Evolutionary conservation across 2,888 invertebrate species (phyloP).

Genomic region (Baronia brevicornis): DNA sequence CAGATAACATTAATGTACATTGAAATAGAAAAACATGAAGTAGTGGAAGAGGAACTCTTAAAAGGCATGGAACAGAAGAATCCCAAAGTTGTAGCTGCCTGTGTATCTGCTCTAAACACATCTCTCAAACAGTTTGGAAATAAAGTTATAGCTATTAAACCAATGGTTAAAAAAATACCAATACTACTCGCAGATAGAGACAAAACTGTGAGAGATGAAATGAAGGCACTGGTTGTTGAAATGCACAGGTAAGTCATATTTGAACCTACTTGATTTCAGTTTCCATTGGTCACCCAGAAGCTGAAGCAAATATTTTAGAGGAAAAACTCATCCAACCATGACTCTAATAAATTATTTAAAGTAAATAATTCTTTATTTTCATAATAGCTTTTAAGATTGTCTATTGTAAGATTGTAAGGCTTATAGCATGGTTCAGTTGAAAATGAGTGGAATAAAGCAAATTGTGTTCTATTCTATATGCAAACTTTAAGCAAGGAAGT

Average conservation of each 20-base stretch:
- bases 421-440: too few species aligned
- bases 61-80: conserved; percentile 97
- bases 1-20: conserved; percentile 94
- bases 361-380: too few species aligned
- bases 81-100: conserved; percentile 94
- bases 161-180: conserved; percentile 90
- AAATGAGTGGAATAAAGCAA: too few species aligned
- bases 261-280: too few species aligned
- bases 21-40: conserved; percentile 96
- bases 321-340: too few species aligned
- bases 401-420: too few species aligned
- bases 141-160: conserved; percentile 92
- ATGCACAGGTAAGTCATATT: conserved; percentile 85
- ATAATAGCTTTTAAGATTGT: too few species aligned
- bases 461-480: too few species aligned
- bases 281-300: too few species aligned
- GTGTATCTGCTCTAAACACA: conserved; percentile 82
- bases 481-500: too few species aligned
- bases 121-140: conserved; percentile 93
- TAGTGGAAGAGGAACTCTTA: conserved; percentile 90
- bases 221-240: conserved; percentile 92
- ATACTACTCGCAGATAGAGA: conserved; percentile 92
- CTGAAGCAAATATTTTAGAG: too few species aligned
- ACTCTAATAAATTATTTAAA: too few species aligned
- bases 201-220: conserved; percentile 93